phyloP scores from a whole-genome alignment of 1,140 invertebrate genomes.

The Argopecten irradians region DNA sequence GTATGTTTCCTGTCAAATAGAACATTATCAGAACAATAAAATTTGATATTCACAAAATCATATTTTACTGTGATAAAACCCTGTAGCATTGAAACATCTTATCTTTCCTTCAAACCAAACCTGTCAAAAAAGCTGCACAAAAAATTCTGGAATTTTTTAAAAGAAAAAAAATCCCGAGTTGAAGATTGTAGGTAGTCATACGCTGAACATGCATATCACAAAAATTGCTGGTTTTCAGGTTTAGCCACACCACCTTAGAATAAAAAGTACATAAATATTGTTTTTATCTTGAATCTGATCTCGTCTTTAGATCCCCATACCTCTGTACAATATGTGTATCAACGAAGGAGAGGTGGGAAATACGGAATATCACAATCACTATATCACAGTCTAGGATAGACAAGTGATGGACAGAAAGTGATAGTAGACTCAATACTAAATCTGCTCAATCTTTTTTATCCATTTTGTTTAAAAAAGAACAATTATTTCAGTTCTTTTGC shows the following conservation, averaged over 20 bases:
- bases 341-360: background rate
- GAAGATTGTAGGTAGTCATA: background rate
- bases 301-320: background rate
- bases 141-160: background rate
- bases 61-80: background rate
- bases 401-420: background rate
- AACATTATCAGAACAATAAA: background rate
- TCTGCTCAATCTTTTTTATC: background rate
- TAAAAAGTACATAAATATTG: conserved; percentile 23
- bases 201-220: background rate
- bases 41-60: conserved; percentile 19
- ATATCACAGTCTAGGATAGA: background rate
- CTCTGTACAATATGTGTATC: conserved; percentile 10
- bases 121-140: background rate
- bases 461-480: background rate
- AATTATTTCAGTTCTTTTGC: background rate
- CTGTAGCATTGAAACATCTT: background rate
- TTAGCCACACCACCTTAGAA: conserved; percentile 20
- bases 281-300: conserved; percentile 6
- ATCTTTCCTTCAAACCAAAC: background rate
- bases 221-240: conserved; percentile 18
- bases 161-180: background rate
- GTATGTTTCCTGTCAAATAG: background rate
- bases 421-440: background rate
- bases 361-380: background rate